Evolutionary conservation across 2,113 vertebrate species (phyloP), one percentile per base, ranked within the genome.

Genomic region (Corythaeola cristata): DNA sequence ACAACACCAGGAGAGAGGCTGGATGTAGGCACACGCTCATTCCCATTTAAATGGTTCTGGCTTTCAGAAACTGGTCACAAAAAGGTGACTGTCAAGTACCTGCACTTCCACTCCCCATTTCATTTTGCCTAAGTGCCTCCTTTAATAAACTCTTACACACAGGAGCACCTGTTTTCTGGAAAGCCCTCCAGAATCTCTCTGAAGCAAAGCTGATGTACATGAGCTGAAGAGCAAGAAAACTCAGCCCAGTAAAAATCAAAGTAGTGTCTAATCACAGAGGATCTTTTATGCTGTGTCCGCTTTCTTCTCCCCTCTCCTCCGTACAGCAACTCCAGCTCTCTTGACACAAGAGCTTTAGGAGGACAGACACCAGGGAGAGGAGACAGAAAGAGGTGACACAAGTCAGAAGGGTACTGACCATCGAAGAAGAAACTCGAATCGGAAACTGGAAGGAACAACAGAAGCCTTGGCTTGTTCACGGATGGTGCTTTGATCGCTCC

Each of bases 1-100:
- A 71, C 26, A 24, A 63, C 59, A 37, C 22, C 56, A 44, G 32
- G 26, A 37, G 41, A 81, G n/a, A 78, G 16, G 21, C 1, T 68
- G 37, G 47, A 85, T 21, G 20, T 12, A n/a, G n/a, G 21, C 53
- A 79, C 1, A 0, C 8, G 33, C n/a, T 78, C 6, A 0, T 44
- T 55, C 53, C 45, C 77, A 72, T 44, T 89, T 28, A 71, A 77
- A 44, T 6, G 5, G 18, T 44, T 91, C 80, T 85, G 52, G 60
- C 32, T 85, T 89, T 81, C 62, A 81, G 64, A 72, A 17, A 75
- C 41, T 16, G 15, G 39, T 45, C 78, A 47, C 52, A 28, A 76
- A 39, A 75, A 79, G 33, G n/a, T 35, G 39, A 8, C 27, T 67
- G 59, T 32, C 64, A 87, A 44, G 19, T 15, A 87, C 21, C 76